Evolutionary conservation across 1,140 invertebrate genomes (phyloP).

Genomic region (Eubasilissa regina): DNA sequence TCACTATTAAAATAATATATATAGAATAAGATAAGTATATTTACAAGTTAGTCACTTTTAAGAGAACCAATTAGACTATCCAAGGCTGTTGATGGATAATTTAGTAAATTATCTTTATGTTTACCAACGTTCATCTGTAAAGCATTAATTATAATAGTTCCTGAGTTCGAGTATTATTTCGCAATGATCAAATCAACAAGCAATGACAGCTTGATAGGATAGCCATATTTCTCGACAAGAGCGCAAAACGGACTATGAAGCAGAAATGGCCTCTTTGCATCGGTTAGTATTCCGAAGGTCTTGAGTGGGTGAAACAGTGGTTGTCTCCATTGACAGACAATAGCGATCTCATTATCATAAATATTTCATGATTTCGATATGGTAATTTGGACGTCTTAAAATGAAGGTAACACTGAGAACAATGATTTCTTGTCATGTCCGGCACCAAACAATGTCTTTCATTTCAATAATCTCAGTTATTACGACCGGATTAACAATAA

Average conservation of each 20-base stretch:
- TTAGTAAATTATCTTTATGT: no score
- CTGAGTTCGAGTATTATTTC: not conserved
- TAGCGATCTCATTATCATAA: constrained; percentile 1
- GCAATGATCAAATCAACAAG: not conserved
- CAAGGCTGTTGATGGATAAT: no score
- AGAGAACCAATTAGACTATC: no score
- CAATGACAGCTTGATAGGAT: not conserved
- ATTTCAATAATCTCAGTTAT: no score
- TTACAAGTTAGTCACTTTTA: no score
- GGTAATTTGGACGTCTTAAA: constrained; percentile 9
- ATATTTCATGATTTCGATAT: constrained; percentile 22
- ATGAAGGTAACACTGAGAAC: constrained; percentile 22
- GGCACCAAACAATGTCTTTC: not conserved
- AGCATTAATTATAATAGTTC: no score
- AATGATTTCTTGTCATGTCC: constrained; percentile 2
- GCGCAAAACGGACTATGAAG: not conserved
- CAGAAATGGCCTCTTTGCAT: not conserved
- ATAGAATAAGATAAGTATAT: no score
- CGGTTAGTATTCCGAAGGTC: constrained; percentile 1
- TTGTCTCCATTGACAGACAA: not conserved
- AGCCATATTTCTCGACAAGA: not conserved
- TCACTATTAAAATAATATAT: no score
- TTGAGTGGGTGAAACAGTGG: not conserved
- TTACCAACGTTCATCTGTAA: no score
- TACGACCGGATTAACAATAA: no score